phyloP scores from a whole-genome alignment of 2,113 vertebrate genomes.

The Siniperca chuatsi region DNA sequence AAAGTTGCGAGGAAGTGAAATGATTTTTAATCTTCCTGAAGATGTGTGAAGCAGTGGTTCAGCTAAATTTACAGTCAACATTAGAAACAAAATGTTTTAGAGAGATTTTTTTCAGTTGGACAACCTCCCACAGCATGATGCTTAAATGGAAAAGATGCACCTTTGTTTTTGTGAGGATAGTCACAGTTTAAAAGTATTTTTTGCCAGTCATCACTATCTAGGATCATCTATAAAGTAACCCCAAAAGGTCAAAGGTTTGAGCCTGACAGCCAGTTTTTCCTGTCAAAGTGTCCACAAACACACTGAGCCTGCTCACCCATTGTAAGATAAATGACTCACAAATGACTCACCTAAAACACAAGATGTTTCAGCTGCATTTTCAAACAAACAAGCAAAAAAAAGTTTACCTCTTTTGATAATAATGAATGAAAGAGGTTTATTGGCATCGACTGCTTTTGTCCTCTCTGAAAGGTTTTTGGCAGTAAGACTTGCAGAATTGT shows the following conservation, averaged over 20 bases:
- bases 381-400: conserved; percentile 1
- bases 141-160: conserved; percentile 18
- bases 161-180: neutral
- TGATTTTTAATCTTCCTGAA: neutral
- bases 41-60: neutral
- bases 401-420: neutral
- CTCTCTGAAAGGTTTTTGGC: conserved; percentile 33
- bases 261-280: neutral
- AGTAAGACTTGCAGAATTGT: conserved; percentile 9
- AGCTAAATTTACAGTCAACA: neutral
- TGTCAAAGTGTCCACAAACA: neutral
- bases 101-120: neutral
- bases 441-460: conserved; percentile 26
- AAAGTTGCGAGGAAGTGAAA: neutral
- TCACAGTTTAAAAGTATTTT: conserved; percentile 22
- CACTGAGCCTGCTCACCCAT: neutral
- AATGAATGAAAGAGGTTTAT: conserved; percentile 13
- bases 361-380: conserved; percentile 9
- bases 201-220: neutral
- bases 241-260: conserved; percentile 1
- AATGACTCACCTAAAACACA: conserved; percentile 5
- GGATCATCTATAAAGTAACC: conserved; percentile 2
- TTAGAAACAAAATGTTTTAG: neutral
- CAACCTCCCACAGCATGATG: conserved; percentile 31
- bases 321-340: conserved; percentile 3